Percentiles rank a stretch among this genome's conserved stretches.
Conservation (phyloP, 2,888 invertebrate genomes). For the Osedax fenrisi region DNA sequence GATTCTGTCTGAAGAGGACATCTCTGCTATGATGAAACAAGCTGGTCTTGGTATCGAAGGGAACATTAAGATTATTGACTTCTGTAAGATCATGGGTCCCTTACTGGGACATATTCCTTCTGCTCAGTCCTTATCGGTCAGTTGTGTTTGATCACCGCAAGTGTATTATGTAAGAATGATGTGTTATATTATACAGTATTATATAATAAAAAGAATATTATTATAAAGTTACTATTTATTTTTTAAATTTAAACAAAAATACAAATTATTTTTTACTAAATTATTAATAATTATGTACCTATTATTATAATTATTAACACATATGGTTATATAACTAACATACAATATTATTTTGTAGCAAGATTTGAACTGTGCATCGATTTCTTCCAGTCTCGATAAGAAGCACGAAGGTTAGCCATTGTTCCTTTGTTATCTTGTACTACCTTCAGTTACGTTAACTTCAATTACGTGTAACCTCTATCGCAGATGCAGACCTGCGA, state of each 20-base stretch:
- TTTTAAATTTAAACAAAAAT: too few species aligned
- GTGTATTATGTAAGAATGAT: too few species aligned
- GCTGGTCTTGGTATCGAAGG: conserved; percentile 31
- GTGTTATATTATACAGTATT: too few species aligned
- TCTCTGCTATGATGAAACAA: conserved; percentile 33
- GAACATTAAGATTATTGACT: conserved; percentile 31
- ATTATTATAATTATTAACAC: too few species aligned
- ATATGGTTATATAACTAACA: too few species aligned
- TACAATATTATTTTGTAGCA: background rate
- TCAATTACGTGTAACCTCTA: background rate
- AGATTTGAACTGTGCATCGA: background rate
- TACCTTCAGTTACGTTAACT: background rate
- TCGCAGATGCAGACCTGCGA: conserved; percentile 2
- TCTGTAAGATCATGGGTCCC: conserved; percentile 19
- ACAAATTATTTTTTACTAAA: too few species aligned
- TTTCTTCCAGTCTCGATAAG: background rate
- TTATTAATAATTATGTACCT: too few species aligned
- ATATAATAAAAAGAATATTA: too few species aligned
- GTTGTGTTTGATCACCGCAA: too few species aligned
- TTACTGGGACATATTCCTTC: conserved; percentile 4
- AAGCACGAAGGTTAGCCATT: background rate
- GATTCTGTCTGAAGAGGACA: conserved; percentile 27
- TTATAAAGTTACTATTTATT: too few species aligned
- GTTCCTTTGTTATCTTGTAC: background rate
- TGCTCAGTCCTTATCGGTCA: background rate